Evolutionary conservation across 2,888 invertebrate species (phyloP).

Genomic region (Polydesmus complanatus): DNA sequence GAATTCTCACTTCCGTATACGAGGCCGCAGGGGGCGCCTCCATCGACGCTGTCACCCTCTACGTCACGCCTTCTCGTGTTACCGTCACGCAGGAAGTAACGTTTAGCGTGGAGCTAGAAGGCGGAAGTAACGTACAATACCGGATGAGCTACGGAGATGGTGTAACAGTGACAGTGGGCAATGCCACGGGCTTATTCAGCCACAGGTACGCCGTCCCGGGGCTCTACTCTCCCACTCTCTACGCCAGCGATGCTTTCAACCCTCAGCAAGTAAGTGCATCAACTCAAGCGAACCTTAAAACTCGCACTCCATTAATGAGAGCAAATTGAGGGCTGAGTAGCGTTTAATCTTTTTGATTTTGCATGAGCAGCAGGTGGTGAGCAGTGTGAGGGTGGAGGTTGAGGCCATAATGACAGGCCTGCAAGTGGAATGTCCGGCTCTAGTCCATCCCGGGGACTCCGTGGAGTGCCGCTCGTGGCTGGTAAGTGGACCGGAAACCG

Average conservation of each 20-base stretch:
- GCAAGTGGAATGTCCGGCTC: neutral
- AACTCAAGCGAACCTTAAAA: too few relatives aligned
- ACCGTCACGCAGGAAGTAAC: conserved; percentile 10
- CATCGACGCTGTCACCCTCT: neutral
- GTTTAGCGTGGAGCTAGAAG: conserved; percentile 4
- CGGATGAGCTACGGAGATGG: conserved; percentile 13
- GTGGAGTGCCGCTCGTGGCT: neutral
- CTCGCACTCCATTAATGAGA: too few relatives aligned
- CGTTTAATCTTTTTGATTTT: too few relatives aligned
- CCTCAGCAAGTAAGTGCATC: conserved; percentile 6
- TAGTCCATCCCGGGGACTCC: neutral
- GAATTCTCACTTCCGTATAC: conserved; percentile 8
- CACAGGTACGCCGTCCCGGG: conserved; percentile 9
- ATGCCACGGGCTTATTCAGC: conserved; percentile 8
- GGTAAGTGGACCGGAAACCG: neutral
- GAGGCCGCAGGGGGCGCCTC: neutral
- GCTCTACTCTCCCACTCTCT: conserved; percentile 5
- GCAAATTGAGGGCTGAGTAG: too few relatives aligned
- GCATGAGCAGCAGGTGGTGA: too few relatives aligned
- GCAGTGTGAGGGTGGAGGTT: neutral
- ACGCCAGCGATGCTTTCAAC: conserved; percentile 13
- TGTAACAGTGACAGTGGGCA: neutral
- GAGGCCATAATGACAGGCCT: neutral
- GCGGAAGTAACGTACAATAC: conserved; percentile 2
- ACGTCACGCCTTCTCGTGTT: neutral